Conservation (phyloP, 2,113 vertebrate genomes). For the Periophthalmus modestus region DNA sequence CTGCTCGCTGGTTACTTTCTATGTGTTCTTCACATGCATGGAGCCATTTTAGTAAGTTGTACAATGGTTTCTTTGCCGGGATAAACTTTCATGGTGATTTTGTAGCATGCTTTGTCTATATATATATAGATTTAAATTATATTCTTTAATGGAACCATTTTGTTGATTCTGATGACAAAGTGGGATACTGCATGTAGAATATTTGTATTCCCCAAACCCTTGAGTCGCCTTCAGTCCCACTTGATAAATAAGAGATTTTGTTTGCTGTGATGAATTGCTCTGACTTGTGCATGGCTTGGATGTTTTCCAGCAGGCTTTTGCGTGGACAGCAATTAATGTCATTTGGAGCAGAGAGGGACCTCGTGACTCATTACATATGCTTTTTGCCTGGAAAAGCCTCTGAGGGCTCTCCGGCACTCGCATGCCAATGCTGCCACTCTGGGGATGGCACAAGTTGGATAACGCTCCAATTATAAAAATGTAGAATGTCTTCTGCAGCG, state of each 20-base stretch:
- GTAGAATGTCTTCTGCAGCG: constrained; percentile 44
- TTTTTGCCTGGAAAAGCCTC: constrained; percentile 57
- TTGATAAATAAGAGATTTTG: constrained; percentile 14
- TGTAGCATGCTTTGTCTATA: neutral
- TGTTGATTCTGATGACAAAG: neutral
- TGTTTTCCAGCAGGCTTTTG: constrained; percentile 63
- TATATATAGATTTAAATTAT: too few species aligned
- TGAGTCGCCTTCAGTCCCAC: neutral
- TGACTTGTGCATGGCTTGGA: constrained; percentile 44
- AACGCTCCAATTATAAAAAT: constrained; percentile 64
- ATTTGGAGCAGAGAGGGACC: constrained; percentile 60
- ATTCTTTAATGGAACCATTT: neutral
- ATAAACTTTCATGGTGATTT: neutral
- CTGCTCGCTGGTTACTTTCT: constrained; percentile 4
- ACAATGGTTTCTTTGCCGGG: too few species aligned
- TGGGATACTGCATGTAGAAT: neutral
- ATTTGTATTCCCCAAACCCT: constrained; percentile 1
- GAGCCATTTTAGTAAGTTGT: neutral
- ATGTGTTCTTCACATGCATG: neutral
- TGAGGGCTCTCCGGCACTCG: constrained; percentile 43
- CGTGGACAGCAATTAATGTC: constrained; percentile 65
- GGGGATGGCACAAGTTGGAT: constrained; percentile 59
- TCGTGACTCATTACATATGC: constrained; percentile 70
- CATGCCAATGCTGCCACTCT: constrained; percentile 56
- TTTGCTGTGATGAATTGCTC: constrained; percentile 15